phyloP scores from a whole-genome alignment of 2,888 invertebrate genomes.

The Meliscaeva auricollis region DNA sequence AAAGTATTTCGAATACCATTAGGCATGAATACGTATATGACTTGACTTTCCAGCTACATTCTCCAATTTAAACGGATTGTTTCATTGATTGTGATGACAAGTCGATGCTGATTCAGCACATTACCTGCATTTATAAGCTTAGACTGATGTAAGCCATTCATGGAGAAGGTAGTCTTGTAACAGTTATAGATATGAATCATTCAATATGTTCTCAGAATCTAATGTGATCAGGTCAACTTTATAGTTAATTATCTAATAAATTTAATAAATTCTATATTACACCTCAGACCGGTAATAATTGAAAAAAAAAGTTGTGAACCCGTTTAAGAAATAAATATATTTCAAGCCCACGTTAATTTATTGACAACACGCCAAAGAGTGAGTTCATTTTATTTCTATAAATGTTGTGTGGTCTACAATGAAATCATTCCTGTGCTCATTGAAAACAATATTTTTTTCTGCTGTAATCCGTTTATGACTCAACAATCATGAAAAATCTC shows the following conservation, averaged over 20 bases:
- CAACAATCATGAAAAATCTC: constrained; percentile 33
- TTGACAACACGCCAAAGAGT: constrained; percentile 27
- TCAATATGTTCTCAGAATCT: neutral
- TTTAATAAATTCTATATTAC: constrained; percentile 23
- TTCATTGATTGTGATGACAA: neutral
- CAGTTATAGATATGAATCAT: neutral
- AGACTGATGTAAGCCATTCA: constrained; percentile 17
- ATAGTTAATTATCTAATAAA: neutral
- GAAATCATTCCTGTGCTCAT: constrained; percentile 57
- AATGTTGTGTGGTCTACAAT: constrained; percentile 29
- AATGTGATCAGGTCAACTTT: constrained; percentile 15
- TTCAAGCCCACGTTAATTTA: constrained; percentile 53
- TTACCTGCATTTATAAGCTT: neutral
- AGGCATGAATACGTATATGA: too few relatives aligned
- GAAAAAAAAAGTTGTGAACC: neutral
- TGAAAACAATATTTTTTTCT: constrained; percentile 19
- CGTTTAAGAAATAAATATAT: constrained; percentile 44
- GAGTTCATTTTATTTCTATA: constrained; percentile 41
- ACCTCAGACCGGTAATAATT: constrained; percentile 21
- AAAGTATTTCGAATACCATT: too few relatives aligned
- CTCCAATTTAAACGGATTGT: neutral
- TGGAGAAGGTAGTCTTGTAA: neutral
- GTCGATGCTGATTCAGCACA: neutral
- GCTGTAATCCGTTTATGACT: constrained; percentile 68
- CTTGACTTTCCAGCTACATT: too few relatives aligned